Evolutionary conservation across 2,113 vertebrate genomes (phyloP).

Genomic region (Heliornis fulica): DNA sequence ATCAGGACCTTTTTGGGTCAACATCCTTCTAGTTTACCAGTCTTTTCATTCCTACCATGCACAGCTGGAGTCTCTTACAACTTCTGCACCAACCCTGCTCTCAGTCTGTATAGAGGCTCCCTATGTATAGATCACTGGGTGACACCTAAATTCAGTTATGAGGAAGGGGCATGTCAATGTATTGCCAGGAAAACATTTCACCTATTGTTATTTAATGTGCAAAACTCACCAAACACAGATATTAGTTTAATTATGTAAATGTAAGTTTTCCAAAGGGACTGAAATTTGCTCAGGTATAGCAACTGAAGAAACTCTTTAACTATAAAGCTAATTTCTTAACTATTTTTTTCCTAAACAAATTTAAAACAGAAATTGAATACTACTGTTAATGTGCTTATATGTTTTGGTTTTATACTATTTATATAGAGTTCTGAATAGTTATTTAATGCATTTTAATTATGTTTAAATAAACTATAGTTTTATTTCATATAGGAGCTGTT

Average conservation of each 20-base stretch:
- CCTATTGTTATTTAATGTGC: not conserved
- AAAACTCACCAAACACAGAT: too few relatives aligned
- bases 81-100: accelerated
- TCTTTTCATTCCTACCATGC: not conserved
- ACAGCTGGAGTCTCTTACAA: not conserved
- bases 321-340: not conserved
- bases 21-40: not conserved
- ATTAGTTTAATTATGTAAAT: not conserved
- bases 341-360: not conserved
- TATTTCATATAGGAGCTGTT: not conserved
- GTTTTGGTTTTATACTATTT: not conserved
- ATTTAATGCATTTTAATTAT: not conserved
- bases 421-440: not conserved
- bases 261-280: not conserved
- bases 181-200: not conserved
- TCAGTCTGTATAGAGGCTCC: not conserved
- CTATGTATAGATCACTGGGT: not conserved
- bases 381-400: not conserved
- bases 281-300: not conserved
- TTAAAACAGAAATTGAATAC: not conserved
- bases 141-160: not conserved
- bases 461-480: not conserved
- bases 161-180: not conserved
- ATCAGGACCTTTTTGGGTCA: not conserved
- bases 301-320: not conserved